Percentiles rank a stretch among this genome's conserved stretches.
Evolutionary conservation across 2,113 vertebrate genomes (phyloP).

Genomic region (Jaculus jaculus): DNA sequence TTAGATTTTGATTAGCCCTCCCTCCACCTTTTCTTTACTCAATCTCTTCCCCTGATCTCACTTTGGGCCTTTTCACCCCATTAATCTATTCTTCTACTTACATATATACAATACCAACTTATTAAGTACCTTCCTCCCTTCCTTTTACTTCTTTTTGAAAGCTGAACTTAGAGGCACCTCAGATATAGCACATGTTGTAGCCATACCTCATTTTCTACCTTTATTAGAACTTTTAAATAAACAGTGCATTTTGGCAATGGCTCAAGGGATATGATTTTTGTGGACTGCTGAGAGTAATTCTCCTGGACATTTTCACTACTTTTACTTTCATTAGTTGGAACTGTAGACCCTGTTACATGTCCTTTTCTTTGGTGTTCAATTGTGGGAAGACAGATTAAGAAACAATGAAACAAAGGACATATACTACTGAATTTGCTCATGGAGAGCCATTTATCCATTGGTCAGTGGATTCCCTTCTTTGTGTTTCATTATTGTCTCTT

Average conservation of each 20-base stretch:
- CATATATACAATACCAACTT: no score
- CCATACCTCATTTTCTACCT: neutral
- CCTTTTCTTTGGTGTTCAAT: neutral
- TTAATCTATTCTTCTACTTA: no score
- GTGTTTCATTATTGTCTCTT: neutral
- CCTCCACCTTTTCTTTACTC: no score
- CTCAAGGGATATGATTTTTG: neutral
- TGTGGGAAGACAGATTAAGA: neutral
- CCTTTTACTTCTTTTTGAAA: neutral
- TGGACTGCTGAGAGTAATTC: neutral
- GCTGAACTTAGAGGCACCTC: neutral
- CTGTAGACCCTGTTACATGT: neutral
- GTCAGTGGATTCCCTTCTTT: neutral
- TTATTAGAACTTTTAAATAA: neutral
- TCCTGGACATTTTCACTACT: fast-evolving
- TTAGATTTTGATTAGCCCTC: no score
- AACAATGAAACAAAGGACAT: neutral
- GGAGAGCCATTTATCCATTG: neutral
- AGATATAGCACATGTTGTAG: neutral
- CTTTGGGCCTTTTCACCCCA: no score
- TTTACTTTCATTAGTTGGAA: neutral
- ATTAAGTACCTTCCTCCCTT: no score
- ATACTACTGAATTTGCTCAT: neutral
- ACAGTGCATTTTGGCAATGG: neutral
- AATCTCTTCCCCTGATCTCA: no score